Base-by-base conservation (phyloP, 2,797 vertebrate species). In the Chromis chromis region DNA sequence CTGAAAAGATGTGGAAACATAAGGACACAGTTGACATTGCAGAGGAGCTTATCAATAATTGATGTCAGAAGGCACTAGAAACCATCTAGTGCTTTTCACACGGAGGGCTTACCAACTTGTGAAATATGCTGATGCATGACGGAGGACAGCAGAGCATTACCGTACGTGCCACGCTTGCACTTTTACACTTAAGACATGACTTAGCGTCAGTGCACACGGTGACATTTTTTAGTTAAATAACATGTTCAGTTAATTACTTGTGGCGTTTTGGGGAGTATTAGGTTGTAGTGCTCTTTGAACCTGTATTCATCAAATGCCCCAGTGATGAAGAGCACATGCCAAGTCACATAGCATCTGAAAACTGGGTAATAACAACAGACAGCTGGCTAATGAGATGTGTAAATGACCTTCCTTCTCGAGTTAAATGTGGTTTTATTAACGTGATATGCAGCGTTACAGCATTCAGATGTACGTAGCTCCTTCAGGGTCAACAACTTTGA, bases 21-120 rank as follows among this genome's bases (percentile, higher is more conserved):
- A 78, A 79, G 83, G 83, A 80, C 65, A 73, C 73, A 85, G 82
- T 63, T 75, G 84, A 89, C 83, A 75, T 87, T 68, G 78, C 80
- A 82, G 79, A 76, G 74, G 77, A 88, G 72, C 72, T 74, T 52
- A 77, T 92, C 75, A 89, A 91, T 91, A 89, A 89, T 89, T 85
- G 73, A 92, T 82, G 80, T 79, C 65, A 84, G 78, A 79, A 79
- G 52, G 87, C 75, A 83, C 78, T 60, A 82, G 76, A 83, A 85
- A 73, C 83, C 79, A 85, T 85, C 69, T 56, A 72, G 48, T 72
- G 85, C 81, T 88, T 86, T 89, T 89, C 87, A 85, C 82, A 78
- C 54, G 7, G 61, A 85, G 62, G 48, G 70, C 76, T 91, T 76
- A 77, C 76, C 77, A 81, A 69, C 67, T 81, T 31, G 65, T 74